Evolutionary conservation across 2,888 invertebrate species (phyloP), one percentile per base, ranked within the genome.

Genomic region (Glomeris marginata): DNA sequence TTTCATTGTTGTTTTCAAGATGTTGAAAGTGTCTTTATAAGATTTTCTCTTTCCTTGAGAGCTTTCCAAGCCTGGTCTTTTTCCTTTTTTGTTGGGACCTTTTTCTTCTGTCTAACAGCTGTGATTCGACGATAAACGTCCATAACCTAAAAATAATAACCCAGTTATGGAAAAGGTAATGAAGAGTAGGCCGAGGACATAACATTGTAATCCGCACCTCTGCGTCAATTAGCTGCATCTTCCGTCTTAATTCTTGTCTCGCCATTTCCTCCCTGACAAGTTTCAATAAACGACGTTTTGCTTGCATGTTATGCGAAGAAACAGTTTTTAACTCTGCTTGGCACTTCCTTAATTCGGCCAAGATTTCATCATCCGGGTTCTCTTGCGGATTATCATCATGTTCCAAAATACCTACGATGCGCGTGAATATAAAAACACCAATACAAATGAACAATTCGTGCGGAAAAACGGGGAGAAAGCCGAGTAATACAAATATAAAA

Each of bases 91-190:
- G 80, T 78, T 3, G 84, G 74, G 6, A 80, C 77, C 56, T 82
- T 75, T 63, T 86, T 84, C 66, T 87, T 87, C 62, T 84, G 81
- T 59, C 87, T 83, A 1, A 82, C 78, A 33, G 78, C 71, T 52
- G 81, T 73, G 61, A 88, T 77, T 63, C 82, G 83, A 60, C 86
- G 82, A 62, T 88, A 90, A 59, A 83, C 78, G 63, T 90, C 90
- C 64, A 87, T 77, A 52, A 81, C 65, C 67, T 77, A 68, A 10
- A 54, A 45, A 10, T 10, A 41, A 41, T 11, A 8, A 8, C 16
- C 10, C 16, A 10, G 2, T 2, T 33, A 2, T 21, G 15, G 22
- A 11, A 22, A 22, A 34, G 18, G 33, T 35, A 15, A 15, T 34
- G 8, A 20, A n/a, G 2, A 38, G 22, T 38, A n/a, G 20, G n/a